Conservation (phyloP, 2,113 vertebrate species). For the Progne subis region DNA sequence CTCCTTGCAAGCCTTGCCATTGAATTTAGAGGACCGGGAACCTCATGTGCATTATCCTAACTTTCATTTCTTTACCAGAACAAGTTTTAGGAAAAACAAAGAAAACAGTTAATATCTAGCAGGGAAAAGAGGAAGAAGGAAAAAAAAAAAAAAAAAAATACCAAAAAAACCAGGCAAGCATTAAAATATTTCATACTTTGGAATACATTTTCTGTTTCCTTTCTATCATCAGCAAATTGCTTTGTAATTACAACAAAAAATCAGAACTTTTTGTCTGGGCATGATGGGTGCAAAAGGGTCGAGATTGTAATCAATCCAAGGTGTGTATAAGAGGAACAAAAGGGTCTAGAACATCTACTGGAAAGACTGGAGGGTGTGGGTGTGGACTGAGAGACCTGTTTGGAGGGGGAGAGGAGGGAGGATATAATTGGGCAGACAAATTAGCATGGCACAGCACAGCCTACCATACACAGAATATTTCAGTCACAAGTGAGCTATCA, state of each 20-base stretch:
- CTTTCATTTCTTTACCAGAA: not conserved
- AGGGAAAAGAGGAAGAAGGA: not conserved
- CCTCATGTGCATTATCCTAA: not conserved
- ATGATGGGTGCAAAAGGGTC: not conserved
- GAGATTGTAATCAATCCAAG: not conserved
- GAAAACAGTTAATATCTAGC: accelerated
- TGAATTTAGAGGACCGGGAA: not conserved
- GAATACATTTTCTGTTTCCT: not conserved
- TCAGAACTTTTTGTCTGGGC: not conserved
- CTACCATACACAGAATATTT: not conserved
- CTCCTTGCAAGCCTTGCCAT: not conserved
- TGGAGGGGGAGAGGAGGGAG: accelerated
- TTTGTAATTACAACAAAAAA: not conserved
- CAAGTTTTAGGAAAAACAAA: not conserved
- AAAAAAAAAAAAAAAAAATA: not conserved
- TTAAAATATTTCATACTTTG: not conserved
- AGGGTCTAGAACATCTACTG: not conserved
- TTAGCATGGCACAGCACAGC: not conserved
- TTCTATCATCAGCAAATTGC: not conserved
- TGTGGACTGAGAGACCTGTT: not conserved
- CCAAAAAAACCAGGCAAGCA: not conserved
- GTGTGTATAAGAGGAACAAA: not conserved
- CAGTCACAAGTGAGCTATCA: not conserved
- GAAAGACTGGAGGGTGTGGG: not conserved
- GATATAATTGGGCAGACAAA: not conserved